Base-by-base conservation (phyloP, 1,140 invertebrate species). In the Pogonomyrmex barbatus region DNA sequence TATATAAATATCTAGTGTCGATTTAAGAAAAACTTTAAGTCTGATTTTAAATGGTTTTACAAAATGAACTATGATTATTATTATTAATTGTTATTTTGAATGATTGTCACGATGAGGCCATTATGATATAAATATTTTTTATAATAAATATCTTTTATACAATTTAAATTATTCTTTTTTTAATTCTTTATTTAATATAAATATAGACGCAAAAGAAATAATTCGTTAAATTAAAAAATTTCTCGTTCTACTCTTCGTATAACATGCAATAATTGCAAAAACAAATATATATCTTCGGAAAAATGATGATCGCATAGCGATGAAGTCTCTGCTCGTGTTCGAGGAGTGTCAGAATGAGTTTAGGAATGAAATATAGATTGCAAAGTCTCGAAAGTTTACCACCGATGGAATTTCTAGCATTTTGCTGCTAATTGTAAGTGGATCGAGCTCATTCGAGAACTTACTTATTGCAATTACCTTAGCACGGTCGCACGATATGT, bases 331-430 rank as follows among this genome's bases (percentile, higher is more conserved):
- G 45, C n/a, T 42, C n/a, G 12, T 47, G 30, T 75, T 83, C n/a
- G 42, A 47, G 12, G 8, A 5, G 58, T 12, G 52, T 82, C 52
- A 45, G 8, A 45, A 24, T 24, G 39, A 73, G 39, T 83, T 50
- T 73, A 62, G 68, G 8, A 60, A 60, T 73, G 68, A 73, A 45
- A 75, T 75, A 60, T 83, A 73, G 17, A 30, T 83, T 75, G 14
- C 33, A 58, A 83, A 75, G 54, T 83, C 79, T 83, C 42, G 30
- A 83, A 73, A 82, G 79, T 83, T 83, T 83, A 45, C 12, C 56
- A 24, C 24, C 9, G 45, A 83, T 50, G 45, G 2, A 73, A 83
- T 83, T 56, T 33, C 54, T 60, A 47, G n/a, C 30, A n/a, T 83
- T 33, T 73, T 4, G 42, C 30, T 73, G 68, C 68, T 83, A 83